phyloP scores from a whole-genome alignment of 2,113 vertebrate species.

The Anas platyrhynchos region DNA sequence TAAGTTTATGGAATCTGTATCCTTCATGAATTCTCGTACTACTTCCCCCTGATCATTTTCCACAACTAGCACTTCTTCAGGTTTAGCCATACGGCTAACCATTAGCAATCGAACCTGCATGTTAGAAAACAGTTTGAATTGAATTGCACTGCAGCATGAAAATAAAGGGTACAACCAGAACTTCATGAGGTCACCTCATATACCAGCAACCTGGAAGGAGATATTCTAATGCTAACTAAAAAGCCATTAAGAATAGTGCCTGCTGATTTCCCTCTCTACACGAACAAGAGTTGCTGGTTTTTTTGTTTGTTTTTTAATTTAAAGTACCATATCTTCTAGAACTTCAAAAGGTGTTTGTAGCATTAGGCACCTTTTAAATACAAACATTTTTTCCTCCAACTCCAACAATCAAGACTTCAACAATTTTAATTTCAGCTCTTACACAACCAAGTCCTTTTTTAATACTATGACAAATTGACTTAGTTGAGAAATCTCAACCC shows the following conservation, averaged over 20 bases:
- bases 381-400: fast-evolving
- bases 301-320: background rate
- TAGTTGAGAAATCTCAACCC: background rate
- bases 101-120: slow-evolving; percentile 93
- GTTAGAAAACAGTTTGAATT: background rate
- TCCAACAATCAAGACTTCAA: background rate
- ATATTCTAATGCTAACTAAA: fast-evolving
- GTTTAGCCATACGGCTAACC: slow-evolving; percentile 99
- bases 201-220: background rate
- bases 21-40: slow-evolving; percentile 99
- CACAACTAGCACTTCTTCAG: slow-evolving; percentile 97
- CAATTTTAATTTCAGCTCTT: background rate
- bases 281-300: background rate
- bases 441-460: background rate
- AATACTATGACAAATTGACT: background rate
- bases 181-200: background rate
- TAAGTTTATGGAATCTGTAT: slow-evolving; percentile 98
- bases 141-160: background rate
- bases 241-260: background rate
- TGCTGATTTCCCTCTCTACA: background rate
- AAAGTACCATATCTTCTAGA: background rate
- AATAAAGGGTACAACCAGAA: background rate
- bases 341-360: background rate
- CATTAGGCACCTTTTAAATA: background rate
- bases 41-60: slow-evolving; percentile 99